Base-by-base conservation (phyloP, 1,140 invertebrate species). In the Bombus pascuorum region DNA sequence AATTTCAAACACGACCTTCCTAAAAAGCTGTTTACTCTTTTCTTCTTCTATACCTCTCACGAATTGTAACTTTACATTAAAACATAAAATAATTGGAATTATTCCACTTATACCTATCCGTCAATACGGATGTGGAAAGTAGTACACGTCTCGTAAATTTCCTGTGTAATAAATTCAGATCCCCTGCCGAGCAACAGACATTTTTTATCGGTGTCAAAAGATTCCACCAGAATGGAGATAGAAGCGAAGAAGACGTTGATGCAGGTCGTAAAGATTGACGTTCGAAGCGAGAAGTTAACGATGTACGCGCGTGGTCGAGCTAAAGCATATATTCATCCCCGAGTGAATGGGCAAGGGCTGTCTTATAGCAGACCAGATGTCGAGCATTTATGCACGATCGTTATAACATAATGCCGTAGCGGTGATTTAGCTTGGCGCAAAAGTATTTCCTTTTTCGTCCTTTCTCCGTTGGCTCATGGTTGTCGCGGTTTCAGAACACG, bases 361-460 rank as follows among this genome's bases (percentile, higher is more conserved):
- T 25, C 37, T 42, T 65, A 37, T 22, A 80, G 32, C 3, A n/a
- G 44, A 47, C 83, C 89, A 89, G 84, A 90, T 91, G 76, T 86
- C 86, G 70, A 53, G 53, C 77, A 75, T 88, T 90, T 88, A 90
- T 91, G 87, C 89, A 88, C 88, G 86, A 90, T 90, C 81, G 81
- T 90, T 90, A 83, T 83, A 90, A 77, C 80, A 83, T 86, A 88
- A 84, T 37, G 39, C 79, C 42, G n/a, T 74, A 70, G 32, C 65
- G 72, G 81, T 68, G 86, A 86, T 86, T 90, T 90, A 81, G 53
- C 80, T 28, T 12, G 66, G 57, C 62, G 39, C 57, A 71, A 42
- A 83, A 86, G 76, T 53, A 44, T 89, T 90, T 81, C 85, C 87
- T 84, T 90, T 90, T 34, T 90, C n/a, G 15, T 18, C 77, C 85